Base-by-base conservation (phyloP, 2,888 invertebrate species). In the Caenorhabditis uteleia region DNA sequence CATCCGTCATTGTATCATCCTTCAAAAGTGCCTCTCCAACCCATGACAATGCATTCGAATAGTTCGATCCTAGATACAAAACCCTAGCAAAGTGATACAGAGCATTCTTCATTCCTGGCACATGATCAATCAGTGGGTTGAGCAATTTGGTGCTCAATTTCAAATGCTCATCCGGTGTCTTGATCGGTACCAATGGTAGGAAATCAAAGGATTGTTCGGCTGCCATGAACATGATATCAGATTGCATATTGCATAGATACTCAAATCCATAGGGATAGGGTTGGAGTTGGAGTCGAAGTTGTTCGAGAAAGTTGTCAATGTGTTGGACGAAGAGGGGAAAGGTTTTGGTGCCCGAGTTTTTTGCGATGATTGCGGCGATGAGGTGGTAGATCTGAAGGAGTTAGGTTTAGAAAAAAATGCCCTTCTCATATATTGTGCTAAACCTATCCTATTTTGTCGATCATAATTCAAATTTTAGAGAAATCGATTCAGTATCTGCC, bases 1-100 rank as follows among this genome's bases (percentile, higher is more conserved):
- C 91, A 50, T 92, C 91, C 0, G 90, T 90, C 80, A 89, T 90
- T 0, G 90, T 89, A n/a, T 89, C 88, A 82, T 93, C 82, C 66
- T 88, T 87, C 40, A 90, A 90, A 36, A 91, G 85, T 51, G 93
- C 88, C 77, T 89, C 89, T 70, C 89, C 89, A 27, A 93, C 86
- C 12, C 90, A 88, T 44, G 85, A 86, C 65, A 89, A 88, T 0
- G 94, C 91, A 26, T 88, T 88, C 61, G 87, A 88, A 1, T 89
- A 86, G 82, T 92, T 91, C 78, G 85, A 85, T 79, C 89, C 88
- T 14, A 91, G 86, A 84, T 90, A 92, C 80, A 90, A 90, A 18
- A 92, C 87, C 83, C 90, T 91, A 0, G 91, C 91, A 68, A 91
- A 85, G 64, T 91, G 87, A 82, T 89, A 90, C 43, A 84, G 76